phyloP scores from a whole-genome alignment of 2,797 vertebrate species.

The Epinephelus coioides region DNA sequence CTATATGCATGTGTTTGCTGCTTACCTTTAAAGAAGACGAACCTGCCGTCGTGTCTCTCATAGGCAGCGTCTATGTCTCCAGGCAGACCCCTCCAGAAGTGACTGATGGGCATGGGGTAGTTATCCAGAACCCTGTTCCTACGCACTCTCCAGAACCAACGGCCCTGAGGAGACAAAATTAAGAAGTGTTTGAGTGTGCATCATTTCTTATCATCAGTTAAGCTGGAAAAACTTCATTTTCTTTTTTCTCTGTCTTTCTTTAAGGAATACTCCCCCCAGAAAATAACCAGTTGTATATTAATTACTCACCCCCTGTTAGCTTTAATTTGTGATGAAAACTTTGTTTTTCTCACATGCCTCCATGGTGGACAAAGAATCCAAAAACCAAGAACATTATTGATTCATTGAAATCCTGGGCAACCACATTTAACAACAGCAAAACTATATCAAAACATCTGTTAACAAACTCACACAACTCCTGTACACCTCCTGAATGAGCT shows the following conservation, averaged over 20 bases:
- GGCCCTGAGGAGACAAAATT: slow-evolving; percentile 84
- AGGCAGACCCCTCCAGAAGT: slow-evolving; percentile 97
- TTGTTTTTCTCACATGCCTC: too few relatives aligned
- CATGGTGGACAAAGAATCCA: too few relatives aligned
- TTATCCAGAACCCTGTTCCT: slow-evolving; percentile 96
- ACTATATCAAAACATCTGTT: too few relatives aligned
- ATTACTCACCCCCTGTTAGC: too few relatives aligned
- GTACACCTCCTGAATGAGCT: too few relatives aligned
- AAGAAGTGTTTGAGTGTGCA: background rate
- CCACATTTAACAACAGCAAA: too few relatives aligned
- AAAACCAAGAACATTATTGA: too few relatives aligned
- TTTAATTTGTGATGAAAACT: too few relatives aligned
- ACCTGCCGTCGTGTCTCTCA: slow-evolving; percentile 94
- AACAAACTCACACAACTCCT: too few relatives aligned
- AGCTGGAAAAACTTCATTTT: background rate
- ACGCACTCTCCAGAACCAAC: slow-evolving; percentile 98
- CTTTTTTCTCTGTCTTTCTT: background rate
- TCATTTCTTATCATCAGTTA: background rate
- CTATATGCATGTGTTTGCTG: background rate
- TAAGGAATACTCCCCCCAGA: too few relatives aligned
- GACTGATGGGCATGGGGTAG: slow-evolving; percentile 97
- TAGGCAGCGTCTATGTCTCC: slow-evolving; percentile 95
- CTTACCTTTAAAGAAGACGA: slow-evolving; percentile 98
- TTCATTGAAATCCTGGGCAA: too few relatives aligned
- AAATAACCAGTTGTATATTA: too few relatives aligned